Evolutionary conservation across 2,797 vertebrate species (phyloP), one percentile per base, ranked within the genome.

Genomic region (Anableps anableps): DNA sequence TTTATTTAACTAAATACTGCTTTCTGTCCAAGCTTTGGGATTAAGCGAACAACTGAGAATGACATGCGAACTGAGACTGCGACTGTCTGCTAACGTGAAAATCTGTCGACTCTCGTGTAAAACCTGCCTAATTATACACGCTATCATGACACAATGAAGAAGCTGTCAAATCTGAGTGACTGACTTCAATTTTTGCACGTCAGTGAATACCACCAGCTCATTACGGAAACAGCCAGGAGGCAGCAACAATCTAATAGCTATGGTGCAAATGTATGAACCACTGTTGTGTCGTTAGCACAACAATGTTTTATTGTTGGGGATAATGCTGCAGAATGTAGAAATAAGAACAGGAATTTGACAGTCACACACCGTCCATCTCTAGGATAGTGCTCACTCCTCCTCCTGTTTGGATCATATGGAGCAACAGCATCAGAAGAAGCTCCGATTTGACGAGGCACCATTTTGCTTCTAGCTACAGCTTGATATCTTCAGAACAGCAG

Each of bases 211-310:
- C 91, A 55, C 79, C 38, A 79, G 80, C 89, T 90, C 84, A 92
- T 94, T 93, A 91, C 84, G 87, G 72, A 83, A 75, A 85, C 82
- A 43, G 68, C 91, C 84, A 82, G 91, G 91, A 84, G 83, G 76
- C 86, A 48, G 89, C 87, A 89, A 87, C 90, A 94, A 95, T 92
- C 92, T 91, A 95, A 95, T 94, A 90, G 87, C 72, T 85, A 71
- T n/a, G 2, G 75, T 16, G 62, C 82, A 78, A 89, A 87, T 80
- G 81, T 80, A 80, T 85, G 88, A 91, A 81, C 87, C 80, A 76
- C 75, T 78, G 95, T 96, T 96, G 94, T 93, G 92, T 95, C 94
- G 94, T 96, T 96, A 96, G 86, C 94, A 86, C 93, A 92, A 95
- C 89, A 91, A 87, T 77, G 91, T 83, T 76, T 53, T n/a, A 70